phyloP scores from a whole-genome alignment of 2,113 vertebrate species.

The Callipepla californica region DNA sequence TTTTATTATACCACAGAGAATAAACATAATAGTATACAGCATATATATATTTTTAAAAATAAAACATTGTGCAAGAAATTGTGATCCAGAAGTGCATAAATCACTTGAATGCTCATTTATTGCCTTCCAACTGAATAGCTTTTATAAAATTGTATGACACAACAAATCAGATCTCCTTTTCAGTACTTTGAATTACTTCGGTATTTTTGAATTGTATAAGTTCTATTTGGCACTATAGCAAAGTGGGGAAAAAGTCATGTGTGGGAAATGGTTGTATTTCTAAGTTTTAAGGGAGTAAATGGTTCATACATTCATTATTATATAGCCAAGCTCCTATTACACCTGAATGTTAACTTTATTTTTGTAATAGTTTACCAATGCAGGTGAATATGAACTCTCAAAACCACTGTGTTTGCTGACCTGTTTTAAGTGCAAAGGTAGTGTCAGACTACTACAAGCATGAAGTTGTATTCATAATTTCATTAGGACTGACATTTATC shows the following conservation, averaged over 20 bases:
- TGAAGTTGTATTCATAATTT: neutral
- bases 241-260: slow-evolving; percentile 9
- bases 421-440: slow-evolving; percentile 14
- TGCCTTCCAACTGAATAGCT: slow-evolving; percentile 75
- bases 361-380: slow-evolving; percentile 44
- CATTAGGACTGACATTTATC: neutral
- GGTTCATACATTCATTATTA: slow-evolving; percentile 47
- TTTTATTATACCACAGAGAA: slow-evolving; percentile 78
- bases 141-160: slow-evolving; percentile 77
- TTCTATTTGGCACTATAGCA: slow-evolving; percentile 30
- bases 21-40: slow-evolving; percentile 77
- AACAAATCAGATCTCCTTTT: slow-evolving; percentile 69
- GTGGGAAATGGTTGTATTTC: slow-evolving; percentile 46
- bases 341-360: slow-evolving; percentile 53
- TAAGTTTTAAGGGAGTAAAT: slow-evolving; percentile 55
- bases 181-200: slow-evolving; percentile 69
- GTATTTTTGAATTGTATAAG: slow-evolving; percentile 62
- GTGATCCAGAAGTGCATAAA: slow-evolving; percentile 74
- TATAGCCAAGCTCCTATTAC: slow-evolving; percentile 25
- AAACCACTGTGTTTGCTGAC: neutral
- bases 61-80: slow-evolving; percentile 79
- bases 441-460: neutral
- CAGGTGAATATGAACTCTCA: neutral
- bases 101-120: slow-evolving; percentile 77
- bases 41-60: slow-evolving; percentile 76